Base-by-base conservation (phyloP, 2,113 vertebrate genomes). In the Carettochelys insculpta region DNA sequence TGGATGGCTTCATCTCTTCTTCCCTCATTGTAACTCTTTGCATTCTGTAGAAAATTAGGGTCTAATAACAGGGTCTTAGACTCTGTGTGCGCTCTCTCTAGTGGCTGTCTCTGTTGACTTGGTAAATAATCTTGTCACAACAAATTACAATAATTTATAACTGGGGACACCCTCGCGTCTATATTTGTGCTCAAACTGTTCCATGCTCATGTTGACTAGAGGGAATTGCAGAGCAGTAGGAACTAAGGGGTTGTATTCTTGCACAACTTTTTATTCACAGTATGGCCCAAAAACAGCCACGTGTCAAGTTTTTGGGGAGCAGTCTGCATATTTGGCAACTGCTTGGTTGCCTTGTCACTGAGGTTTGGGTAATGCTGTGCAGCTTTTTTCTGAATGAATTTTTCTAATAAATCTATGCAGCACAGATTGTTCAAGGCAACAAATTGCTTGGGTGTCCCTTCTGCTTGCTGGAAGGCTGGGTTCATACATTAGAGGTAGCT, bases 41-140 rank as follows among this genome's bases (percentile, higher is more conserved):
- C 9, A 3, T 56, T 58, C 82, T 0, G 0, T 45, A 0, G 0
- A 5, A 20, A 3, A 1, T 0, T 5, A 8, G 29, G n/a, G 19
- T 0, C 1, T 88, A 20, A 24, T n/a, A n/a, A n/a, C n/a, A n/a
- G n/a, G 8, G 25, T 77, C 76, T 11, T 61, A 9, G 1, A 76
- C 56, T 41, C 90, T 16, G 20, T 65, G 34, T n/a, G 34, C 73
- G 19, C 8, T 1, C 53, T 87, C 43, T 29, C 0, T 16, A 2
- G 73, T 13, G 85, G 71, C 71, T 61, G 0, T 3, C 6, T 31
- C 53, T 61, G 51, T 29, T 85, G 52, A 78, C 85, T 4, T 86
- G n/a, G 61, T 68, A 31, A 85, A 11, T 4, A 9, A 56, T 52
- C 47, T 38, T 13, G 0, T 8, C 16, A 2, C 48, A 76, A 20